These are phyloP conservation scores for Drosophila burlai DNA, from an alignment of 1,140 invertebrate species.

Conservation along the genomic window DNA sequence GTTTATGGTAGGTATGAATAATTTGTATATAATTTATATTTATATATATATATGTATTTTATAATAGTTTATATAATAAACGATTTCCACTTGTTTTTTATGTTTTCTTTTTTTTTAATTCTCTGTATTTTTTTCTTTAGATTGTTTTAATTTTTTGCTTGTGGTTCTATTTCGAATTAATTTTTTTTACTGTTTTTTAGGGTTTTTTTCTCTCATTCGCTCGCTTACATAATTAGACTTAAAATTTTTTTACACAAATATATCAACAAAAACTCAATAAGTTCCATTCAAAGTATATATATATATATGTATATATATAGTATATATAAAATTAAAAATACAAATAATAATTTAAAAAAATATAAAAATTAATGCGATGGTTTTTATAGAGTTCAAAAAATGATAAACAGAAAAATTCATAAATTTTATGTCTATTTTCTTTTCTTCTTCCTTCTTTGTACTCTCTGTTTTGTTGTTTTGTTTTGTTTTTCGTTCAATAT, in stretches of 20 bases:
- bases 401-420: slow-evolving; percentile 52
- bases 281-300: slow-evolving; percentile 52
- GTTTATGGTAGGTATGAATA: slow-evolving; percentile 55
- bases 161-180: slow-evolving; percentile 14
- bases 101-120: slow-evolving; percentile 19
- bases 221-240: slow-evolving; percentile 54
- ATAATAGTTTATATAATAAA: slow-evolving; percentile 82
- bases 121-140: slow-evolving; percentile 31
- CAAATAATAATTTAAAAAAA: slow-evolving; percentile 79
- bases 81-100: slow-evolving; percentile 61
- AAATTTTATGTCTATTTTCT: slow-evolving; percentile 75
- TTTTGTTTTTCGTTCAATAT: slow-evolving; percentile 29
- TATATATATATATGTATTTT: slow-evolving; percentile 58
- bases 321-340: slow-evolving; percentile 70
- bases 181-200: slow-evolving; percentile 1
- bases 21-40: slow-evolving; percentile 62
- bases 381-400: slow-evolving; percentile 80
- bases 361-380: slow-evolving; percentile 82
- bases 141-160: slow-evolving; percentile 36
- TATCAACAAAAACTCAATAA: slow-evolving; percentile 77
- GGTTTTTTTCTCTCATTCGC: slow-evolving; percentile 10
- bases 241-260: slow-evolving; percentile 62
- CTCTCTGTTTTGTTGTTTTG: slow-evolving; percentile 61
- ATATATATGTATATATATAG: slow-evolving; percentile 10
- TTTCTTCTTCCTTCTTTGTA: slow-evolving; percentile 61